Evolutionary conservation across 2,113 vertebrate genomes (phyloP).

Genomic region (Capreolus pygargus): DNA sequence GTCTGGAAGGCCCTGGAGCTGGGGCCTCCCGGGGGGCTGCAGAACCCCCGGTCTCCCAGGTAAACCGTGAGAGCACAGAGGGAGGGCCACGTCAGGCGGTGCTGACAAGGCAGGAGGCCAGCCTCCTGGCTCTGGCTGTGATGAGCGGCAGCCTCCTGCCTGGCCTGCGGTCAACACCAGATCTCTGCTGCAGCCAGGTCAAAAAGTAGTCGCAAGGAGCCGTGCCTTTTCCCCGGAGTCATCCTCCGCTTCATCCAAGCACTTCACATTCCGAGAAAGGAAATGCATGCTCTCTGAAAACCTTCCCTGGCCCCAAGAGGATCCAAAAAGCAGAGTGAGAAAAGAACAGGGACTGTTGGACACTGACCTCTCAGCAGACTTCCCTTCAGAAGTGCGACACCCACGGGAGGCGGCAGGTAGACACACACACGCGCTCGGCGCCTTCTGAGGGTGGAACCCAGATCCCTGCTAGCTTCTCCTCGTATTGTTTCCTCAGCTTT

Average conservation of each 20-base stretch:
- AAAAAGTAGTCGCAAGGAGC: constrained; percentile 42
- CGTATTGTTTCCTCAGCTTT: background rate
- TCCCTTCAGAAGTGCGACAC: background rate
- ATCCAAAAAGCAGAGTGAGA: background rate
- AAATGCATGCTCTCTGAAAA: constrained; percentile 21
- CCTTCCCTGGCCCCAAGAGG: background rate
- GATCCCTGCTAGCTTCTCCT: background rate
- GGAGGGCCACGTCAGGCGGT: background rate
- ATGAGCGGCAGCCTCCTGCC: constrained; percentile 30
- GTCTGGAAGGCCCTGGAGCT: constrained; percentile 15
- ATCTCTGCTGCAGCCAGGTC: constrained; percentile 60
- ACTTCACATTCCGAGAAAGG: constrained; percentile 68
- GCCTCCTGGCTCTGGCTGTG: constrained; percentile 63
- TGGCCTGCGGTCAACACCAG: constrained; percentile 61
- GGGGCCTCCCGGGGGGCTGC: background rate
- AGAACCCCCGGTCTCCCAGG: constrained; percentile 50
- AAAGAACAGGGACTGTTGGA: background rate
- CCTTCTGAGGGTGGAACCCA: background rate
- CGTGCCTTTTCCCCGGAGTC: constrained; percentile 64
- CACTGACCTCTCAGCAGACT: background rate
- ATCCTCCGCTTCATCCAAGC: constrained; percentile 61
- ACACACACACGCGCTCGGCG: rapidly evolving
- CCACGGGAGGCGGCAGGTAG: background rate
- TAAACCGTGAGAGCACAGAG: constrained; percentile 34
- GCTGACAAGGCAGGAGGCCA: constrained; percentile 43